Percentiles rank a stretch among this genome's conserved stretches.
phyloP scores from a whole-genome alignment of 2,888 invertebrate genomes.

The Antheraea assamensis region DNA sequence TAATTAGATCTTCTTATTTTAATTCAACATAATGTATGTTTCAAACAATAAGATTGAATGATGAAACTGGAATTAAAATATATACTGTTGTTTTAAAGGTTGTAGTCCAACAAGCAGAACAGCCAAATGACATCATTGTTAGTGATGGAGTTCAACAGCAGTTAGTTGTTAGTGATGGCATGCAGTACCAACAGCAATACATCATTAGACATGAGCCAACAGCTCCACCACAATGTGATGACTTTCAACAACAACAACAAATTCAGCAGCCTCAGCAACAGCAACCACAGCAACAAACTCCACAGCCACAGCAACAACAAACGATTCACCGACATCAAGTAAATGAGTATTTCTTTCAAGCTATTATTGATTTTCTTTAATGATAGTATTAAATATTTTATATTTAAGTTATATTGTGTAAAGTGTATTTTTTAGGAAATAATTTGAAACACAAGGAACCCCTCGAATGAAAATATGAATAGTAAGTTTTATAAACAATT shows the following conservation, averaged over 20 bases:
- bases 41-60: not conserved
- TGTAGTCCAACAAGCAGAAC: conserved; percentile 79
- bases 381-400: not conserved
- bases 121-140: conserved; percentile 80
- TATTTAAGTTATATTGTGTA: not conserved
- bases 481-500: conserved; percentile 51
- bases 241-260: conserved; percentile 64
- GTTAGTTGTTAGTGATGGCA: conserved; percentile 71
- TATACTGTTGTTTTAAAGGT: conserved; percentile 54
- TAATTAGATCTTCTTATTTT: not conserved
- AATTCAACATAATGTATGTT: not conserved
- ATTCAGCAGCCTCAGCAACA: conserved; percentile 53
- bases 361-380: not conserved
- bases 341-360: not conserved
- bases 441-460: not conserved
- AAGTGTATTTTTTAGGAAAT: conserved; percentile 1
- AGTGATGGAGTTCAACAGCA: conserved; percentile 74
- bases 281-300: conserved; percentile 54
- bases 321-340: conserved; percentile 61
- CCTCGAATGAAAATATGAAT: conserved; percentile 28
- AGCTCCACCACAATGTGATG: conserved; percentile 56
- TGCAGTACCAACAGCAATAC: conserved; percentile 76
- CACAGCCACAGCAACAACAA: conserved; percentile 51
- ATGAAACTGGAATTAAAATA: not conserved
- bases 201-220: conserved; percentile 75